phyloP scores from a whole-genome alignment of 2,797 vertebrate genomes.

The Pseudochromis fuscus region DNA sequence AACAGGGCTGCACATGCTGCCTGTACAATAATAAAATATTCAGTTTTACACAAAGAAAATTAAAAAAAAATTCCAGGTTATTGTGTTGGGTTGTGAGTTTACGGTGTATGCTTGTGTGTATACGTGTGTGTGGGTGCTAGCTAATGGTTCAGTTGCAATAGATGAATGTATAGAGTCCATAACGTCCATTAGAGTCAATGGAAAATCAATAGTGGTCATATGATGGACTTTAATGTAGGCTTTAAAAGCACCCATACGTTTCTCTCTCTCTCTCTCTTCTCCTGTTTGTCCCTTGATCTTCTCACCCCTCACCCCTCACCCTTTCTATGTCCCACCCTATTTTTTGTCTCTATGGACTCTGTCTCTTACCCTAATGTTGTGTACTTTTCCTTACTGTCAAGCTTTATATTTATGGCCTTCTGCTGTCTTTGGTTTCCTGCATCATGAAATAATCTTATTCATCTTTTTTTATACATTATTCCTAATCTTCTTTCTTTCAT shows the following conservation, averaged over 20 bases:
- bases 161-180: slow-evolving; percentile 56
- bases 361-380: too few relatives aligned
- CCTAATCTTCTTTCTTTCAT: not conserved
- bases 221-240: slow-evolving; percentile 56
- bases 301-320: not conserved
- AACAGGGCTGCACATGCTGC: not conserved
- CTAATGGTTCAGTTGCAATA: slow-evolving; percentile 64
- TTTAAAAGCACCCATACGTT: slow-evolving; percentile 67
- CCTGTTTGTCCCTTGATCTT: not conserved
- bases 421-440: not conserved
- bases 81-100: not conserved
- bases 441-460: not conserved
- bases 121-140: slow-evolving; percentile 26
- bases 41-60: not conserved
- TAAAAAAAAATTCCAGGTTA: not conserved
- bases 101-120: slow-evolving; percentile 2
- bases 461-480: not conserved
- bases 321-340: not conserved
- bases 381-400: not conserved
- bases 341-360: not conserved
- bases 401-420: not conserved
- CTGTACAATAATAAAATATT: not conserved
- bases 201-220: slow-evolving; percentile 76
- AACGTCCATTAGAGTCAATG: slow-evolving; percentile 71
- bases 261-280: not conserved